Evolutionary conservation across 1,140 invertebrate species (phyloP), one percentile per base, ranked within the genome.

Genomic region (Chrysomallon squamiferum): DNA sequence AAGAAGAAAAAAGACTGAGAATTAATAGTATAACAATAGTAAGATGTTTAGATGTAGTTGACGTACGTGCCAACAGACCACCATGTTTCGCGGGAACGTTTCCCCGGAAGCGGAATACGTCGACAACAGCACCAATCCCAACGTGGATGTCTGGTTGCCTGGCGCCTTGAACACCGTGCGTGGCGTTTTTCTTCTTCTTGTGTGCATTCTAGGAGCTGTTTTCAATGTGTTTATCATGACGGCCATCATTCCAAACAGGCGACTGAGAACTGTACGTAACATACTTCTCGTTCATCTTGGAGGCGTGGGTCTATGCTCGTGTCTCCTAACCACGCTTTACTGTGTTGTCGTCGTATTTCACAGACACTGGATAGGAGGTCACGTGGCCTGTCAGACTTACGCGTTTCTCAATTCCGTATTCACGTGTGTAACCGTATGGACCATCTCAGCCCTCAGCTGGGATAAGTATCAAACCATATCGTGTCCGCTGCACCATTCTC

Each of bases 391-490:
- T 43, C 71, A 78, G 41, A 67, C 72, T 6, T 78, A 74, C 50
- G 76, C 72, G 56, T 74, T 73, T 63, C 22, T 74, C 29, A 54
- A 72, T 20, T 69, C 69, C 1, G 59, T 72, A 13, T 72, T 75
- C 25, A 75, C 74, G 6, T 57, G 72, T 32, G 69, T 71, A 11
- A 72, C 69, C 29, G 73, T 75, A 11, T 80, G 78, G 78, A 82
- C 78, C 0, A 79, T 82, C 7, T 72, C 78, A 1, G 80, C 78
- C 5, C 68, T 82, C 30, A 80, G 78, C 59, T 82, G 78, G 80
- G 80, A 82, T 61, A 82, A 82, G 60, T 80, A 82, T 66, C 77
- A 78, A 49, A 80, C 80, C 9, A 82, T 82, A 49, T 77, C 78
- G 0, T 73, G 73, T 9, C 80, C 80, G 6, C 65, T 82, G 15